Percentiles rank a stretch among this genome's conserved stretches.
phyloP scores from a whole-genome alignment of 2,888 invertebrate species.

The Tenthredo notha region DNA sequence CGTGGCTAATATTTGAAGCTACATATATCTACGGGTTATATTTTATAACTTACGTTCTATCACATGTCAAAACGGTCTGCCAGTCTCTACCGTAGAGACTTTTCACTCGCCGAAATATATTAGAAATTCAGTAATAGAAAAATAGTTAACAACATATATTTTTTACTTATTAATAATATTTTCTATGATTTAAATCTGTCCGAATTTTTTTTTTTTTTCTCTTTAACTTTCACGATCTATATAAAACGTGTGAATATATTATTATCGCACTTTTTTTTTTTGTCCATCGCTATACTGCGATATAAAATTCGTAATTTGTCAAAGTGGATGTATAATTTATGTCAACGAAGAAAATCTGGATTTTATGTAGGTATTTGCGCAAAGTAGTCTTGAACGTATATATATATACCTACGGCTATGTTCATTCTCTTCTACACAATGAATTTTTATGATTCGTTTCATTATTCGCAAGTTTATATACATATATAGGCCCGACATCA shows the following conservation, averaged over 20 bases:
- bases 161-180: no score
- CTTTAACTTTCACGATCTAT: no score
- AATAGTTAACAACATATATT: conserved; percentile 6
- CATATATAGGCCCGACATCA: background rate
- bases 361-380: background rate
- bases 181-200: background rate
- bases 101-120: background rate
- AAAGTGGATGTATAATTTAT: background rate
- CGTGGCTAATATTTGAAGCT: background rate
- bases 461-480: background rate
- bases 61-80: conserved; percentile 1
- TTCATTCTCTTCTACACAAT: background rate
- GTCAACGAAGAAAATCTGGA: background rate
- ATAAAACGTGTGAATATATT: background rate
- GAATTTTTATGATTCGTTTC: background rate
- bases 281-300: background rate
- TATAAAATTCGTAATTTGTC: background rate
- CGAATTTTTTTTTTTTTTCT: no score
- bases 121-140: background rate
- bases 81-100: background rate
- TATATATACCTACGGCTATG: background rate
- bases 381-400: background rate
- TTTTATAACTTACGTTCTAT: conserved; percentile 9
- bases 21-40: background rate
- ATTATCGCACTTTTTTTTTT: background rate